A percentile compares a stretch with the other conserved stretches of the same genome.
phyloP scores from a whole-genome alignment of 2,113 vertebrate species.

The Myotis lucifugus region DNA sequence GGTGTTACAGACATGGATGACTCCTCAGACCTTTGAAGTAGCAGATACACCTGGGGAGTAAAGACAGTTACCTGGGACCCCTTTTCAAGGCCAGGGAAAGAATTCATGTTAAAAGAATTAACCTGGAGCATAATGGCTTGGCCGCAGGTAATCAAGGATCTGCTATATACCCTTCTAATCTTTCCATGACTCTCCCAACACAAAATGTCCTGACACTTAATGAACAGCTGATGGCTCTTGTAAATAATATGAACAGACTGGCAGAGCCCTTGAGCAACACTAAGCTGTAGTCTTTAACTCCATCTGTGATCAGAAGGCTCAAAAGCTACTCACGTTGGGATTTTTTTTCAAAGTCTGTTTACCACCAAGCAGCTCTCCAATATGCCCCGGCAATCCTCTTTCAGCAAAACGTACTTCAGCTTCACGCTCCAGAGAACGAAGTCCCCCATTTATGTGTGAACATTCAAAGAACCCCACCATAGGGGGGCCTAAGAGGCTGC shows the following conservation, averaged over 20 bases:
- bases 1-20: not conserved
- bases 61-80: not conserved
- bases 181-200: not conserved
- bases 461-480: slow-evolving; percentile 47
- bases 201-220: not conserved
- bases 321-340: not conserved
- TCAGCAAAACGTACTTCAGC: slow-evolving; percentile 36
- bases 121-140: not conserved
- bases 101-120: slow-evolving; percentile 2
- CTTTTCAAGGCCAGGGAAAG: not conserved
- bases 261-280: not conserved
- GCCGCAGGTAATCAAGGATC: not conserved
- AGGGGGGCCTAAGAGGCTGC: slow-evolving; percentile 9
- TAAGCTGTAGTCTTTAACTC: not conserved
- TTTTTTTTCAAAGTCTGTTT: slow-evolving; percentile 37
- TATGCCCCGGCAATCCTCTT: slow-evolving; percentile 5
- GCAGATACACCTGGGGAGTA: not conserved
- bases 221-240: not conserved
- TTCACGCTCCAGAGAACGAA: slow-evolving; percentile 61
- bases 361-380: slow-evolving; percentile 37
- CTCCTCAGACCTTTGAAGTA: not conserved
- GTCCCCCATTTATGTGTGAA: slow-evolving; percentile 40
- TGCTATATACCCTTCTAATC: not conserved
- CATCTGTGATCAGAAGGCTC: not conserved
- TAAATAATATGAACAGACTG: not conserved